Conservation (phyloP, 2,888 invertebrate genomes). For the Argyresthia albistria region DNA sequence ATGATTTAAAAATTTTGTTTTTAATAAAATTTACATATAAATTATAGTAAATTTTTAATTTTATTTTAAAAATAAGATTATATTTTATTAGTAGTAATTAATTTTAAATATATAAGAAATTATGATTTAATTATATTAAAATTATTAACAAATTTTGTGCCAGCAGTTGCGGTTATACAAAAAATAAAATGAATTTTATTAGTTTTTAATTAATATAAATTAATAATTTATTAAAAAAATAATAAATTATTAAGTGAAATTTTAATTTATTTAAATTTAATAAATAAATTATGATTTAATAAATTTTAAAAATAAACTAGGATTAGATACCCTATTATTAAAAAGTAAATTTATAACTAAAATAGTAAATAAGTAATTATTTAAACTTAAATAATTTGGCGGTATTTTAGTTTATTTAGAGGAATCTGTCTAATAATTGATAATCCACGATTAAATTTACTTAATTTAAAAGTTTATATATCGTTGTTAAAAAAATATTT, state of each 20-base stretch:
- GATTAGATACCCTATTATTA: constrained; percentile 81
- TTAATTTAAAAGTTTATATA: constrained; percentile 60
- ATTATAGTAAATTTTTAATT: constrained; percentile 50
- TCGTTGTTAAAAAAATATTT: constrained; percentile 63
- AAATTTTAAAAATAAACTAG: constrained; percentile 70
- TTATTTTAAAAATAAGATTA: constrained; percentile 50
- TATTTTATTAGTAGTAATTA: constrained; percentile 41
- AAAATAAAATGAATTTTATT: constrained; percentile 71
- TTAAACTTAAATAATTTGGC: constrained; percentile 80
- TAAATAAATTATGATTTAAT: constrained; percentile 41
- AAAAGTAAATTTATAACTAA: constrained; percentile 62
- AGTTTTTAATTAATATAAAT: constrained; percentile 35
- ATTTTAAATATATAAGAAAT: constrained; percentile 72
- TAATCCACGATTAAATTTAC: constrained; percentile 74
- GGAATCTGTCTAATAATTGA: constrained; percentile 80
- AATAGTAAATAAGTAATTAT: constrained; percentile 73
- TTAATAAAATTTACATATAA: constrained; percentile 70
- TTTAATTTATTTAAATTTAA: constrained; percentile 58
- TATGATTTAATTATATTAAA: constrained; percentile 72
- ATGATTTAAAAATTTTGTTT: constrained; percentile 60
- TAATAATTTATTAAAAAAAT: constrained; percentile 36
- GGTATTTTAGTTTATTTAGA: constrained; percentile 80
- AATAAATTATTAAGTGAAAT: constrained; percentile 71
- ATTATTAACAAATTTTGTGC: constrained; percentile 77
- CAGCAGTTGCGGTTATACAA: constrained; percentile 81